Percentiles rank a stretch among this genome's conserved stretches.
Evolutionary conservation across 2,888 invertebrate species (phyloP).

Genomic region (Cephus sareptanus): DNA sequence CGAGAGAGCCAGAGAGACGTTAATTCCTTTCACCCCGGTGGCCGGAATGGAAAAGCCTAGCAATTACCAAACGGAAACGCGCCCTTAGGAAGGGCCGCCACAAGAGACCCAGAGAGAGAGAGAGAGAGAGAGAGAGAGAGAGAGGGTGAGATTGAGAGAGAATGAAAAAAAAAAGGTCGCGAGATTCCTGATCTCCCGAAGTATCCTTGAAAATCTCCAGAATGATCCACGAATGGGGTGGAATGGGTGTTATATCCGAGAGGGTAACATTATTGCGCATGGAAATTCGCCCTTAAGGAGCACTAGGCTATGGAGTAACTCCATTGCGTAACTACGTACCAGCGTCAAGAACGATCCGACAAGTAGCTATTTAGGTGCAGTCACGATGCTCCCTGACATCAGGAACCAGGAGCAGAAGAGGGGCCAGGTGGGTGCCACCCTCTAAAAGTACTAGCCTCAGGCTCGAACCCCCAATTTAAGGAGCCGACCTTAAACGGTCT

Average conservation of each 20-base stretch:
- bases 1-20: slow-evolving; percentile 19
- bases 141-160: too few species aligned
- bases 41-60: slow-evolving; percentile 1
- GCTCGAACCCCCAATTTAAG: slow-evolving; percentile 29
- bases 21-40: slow-evolving; percentile 23
- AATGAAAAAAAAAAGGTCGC: background rate
- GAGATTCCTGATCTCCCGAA: background rate
- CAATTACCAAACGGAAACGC: background rate
- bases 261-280: background rate
- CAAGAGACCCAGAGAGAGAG: background rate
- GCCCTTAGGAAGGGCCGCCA: background rate
- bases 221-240: background rate
- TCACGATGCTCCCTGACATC: slow-evolving; percentile 30
- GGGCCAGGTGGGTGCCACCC: slow-evolving; percentile 23
- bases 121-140: background rate
- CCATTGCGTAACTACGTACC: background rate
- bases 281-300: background rate
- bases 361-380: slow-evolving; percentile 65
- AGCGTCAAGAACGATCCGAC: slow-evolving; percentile 57
- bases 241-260: background rate
- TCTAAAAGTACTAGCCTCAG: slow-evolving; percentile 3
- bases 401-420: slow-evolving; percentile 30
- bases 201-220: background rate
- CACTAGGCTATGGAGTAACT: background rate
- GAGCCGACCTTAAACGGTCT: slow-evolving; percentile 53